Evolutionary conservation across 2,113 vertebrate genomes (phyloP).

Genomic region (Scytalopus superciliaris): DNA sequence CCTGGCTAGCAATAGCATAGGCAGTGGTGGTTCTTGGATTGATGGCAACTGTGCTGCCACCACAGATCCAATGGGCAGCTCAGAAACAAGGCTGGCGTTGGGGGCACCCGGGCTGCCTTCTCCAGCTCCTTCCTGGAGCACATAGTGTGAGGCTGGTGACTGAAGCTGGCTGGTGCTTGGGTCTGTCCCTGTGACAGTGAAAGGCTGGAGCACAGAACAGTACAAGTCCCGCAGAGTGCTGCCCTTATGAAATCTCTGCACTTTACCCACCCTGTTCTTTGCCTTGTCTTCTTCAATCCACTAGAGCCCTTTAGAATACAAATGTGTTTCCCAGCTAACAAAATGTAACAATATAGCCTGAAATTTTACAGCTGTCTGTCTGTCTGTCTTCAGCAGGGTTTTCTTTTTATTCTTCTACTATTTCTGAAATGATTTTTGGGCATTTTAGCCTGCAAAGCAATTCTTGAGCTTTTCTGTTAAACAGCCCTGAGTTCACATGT

Average conservation of each 20-base stretch:
- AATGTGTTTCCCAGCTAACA: background rate
- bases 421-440: background rate
- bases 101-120: background rate
- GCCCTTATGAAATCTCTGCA: background rate
- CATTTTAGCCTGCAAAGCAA: background rate
- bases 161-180: background rate
- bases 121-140: background rate
- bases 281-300: background rate
- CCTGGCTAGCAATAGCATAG: background rate
- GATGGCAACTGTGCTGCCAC: background rate
- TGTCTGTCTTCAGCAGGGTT: background rate
- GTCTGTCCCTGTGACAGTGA: background rate
- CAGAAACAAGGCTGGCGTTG: background rate
- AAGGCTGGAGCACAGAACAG: background rate
- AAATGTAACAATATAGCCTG: background rate
- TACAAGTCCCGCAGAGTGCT: fast-evolving
- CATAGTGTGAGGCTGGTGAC: background rate
- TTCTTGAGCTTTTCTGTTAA: background rate
- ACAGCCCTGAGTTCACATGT: background rate
- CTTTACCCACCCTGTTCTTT: background rate
- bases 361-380: background rate
- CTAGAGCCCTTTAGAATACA: background rate
- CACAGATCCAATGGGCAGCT: background rate
- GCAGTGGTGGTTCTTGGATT: background rate
- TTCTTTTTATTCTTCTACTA: background rate